A percentile compares a stretch with the other conserved stretches of the same genome.
phyloP scores from a whole-genome alignment of 2,888 invertebrate species.

The Dryobota labecula region DNA sequence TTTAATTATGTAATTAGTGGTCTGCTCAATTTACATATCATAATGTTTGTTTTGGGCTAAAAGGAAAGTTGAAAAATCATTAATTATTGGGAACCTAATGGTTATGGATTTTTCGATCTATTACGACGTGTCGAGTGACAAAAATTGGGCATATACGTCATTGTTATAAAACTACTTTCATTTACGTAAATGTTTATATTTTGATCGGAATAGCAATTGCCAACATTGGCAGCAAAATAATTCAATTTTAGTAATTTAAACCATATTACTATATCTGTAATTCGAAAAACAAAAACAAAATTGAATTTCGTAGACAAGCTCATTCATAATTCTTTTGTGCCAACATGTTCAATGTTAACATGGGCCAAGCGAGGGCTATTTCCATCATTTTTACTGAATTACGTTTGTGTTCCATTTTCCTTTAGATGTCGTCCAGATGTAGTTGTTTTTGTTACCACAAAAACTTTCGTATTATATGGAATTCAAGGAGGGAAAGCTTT shows the following conservation, averaged over 20 bases:
- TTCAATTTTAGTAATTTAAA: not conserved
- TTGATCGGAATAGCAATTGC: not conserved
- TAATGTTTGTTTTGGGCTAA: conserved; percentile 40
- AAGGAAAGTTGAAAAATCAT: conserved; percentile 19
- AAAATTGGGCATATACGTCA: not conserved
- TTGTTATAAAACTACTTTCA: not conserved
- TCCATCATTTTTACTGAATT: conserved; percentile 48
- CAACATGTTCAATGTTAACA: conserved; percentile 35
- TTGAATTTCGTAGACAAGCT: conserved; percentile 41
- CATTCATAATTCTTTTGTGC: conserved; percentile 55
- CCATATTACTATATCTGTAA: conserved; percentile 4
- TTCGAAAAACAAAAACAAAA: conserved; percentile 29
- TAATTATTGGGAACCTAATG: not conserved
- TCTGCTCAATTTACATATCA: conserved; percentile 55
- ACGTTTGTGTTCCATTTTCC: conserved; percentile 50
- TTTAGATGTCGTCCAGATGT: conserved; percentile 49
- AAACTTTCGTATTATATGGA: conserved; percentile 53
- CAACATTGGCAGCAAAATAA: conserved; percentile 13
- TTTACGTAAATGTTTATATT: not conserved
- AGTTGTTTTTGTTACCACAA: conserved; percentile 53
- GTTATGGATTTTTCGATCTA: not conserved
- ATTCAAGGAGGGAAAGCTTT: conserved; percentile 51
- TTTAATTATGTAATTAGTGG: conserved; percentile 46
- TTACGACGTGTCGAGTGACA: not conserved
- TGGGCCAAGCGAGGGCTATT: conserved; percentile 39